Percentiles rank a stretch among this genome's conserved stretches.
phyloP scores from a whole-genome alignment of 2,888 invertebrate genomes.

The Tanytarsus gracilentus region DNA sequence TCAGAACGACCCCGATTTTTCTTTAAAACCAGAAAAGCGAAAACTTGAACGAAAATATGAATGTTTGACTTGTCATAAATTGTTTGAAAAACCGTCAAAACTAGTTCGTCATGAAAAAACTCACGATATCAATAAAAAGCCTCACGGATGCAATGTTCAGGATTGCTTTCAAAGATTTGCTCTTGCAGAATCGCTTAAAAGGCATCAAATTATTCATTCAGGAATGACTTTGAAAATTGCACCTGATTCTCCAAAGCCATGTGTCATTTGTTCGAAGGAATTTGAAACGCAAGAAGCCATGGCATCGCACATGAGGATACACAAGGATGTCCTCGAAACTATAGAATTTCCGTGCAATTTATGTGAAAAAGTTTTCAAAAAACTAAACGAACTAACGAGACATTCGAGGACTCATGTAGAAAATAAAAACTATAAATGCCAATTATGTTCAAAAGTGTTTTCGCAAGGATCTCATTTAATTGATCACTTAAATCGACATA shows the following conservation, averaged over 20 bases:
- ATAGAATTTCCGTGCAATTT: slow-evolving; percentile 39
- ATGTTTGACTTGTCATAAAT: not conserved
- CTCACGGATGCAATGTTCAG: slow-evolving; percentile 1
- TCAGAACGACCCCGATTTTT: too few species aligned
- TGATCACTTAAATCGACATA: slow-evolving; percentile 51
- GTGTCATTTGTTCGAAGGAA: slow-evolving; percentile 12
- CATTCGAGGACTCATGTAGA: slow-evolving; percentile 46
- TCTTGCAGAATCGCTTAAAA: not conserved
- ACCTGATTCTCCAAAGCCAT: not conserved
- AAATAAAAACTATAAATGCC: slow-evolving; percentile 45
- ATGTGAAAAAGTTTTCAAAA: slow-evolving; percentile 41
- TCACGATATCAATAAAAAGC: slow-evolving; percentile 20
- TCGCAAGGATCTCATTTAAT: slow-evolving; percentile 47
- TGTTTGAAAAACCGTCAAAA: slow-evolving; percentile 22
- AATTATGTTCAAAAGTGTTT: slow-evolving; percentile 48
- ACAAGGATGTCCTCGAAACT: slow-evolving; percentile 34
- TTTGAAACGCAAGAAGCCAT: slow-evolving; percentile 43
- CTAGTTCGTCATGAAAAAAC: slow-evolving; percentile 1
- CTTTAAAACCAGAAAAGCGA: too few species aligned
- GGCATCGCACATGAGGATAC: slow-evolving; percentile 39
- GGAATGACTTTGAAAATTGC: slow-evolving; percentile 4
- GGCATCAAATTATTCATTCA: slow-evolving; percentile 17
- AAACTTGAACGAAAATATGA: slow-evolving; percentile 5
- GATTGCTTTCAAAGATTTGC: slow-evolving; percentile 14
- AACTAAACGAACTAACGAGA: slow-evolving; percentile 42